These are phyloP conservation scores for Ctenosaura bakeri DNA, from an alignment of 2,797 vertebrate species.

Conservation along the genomic window DNA sequence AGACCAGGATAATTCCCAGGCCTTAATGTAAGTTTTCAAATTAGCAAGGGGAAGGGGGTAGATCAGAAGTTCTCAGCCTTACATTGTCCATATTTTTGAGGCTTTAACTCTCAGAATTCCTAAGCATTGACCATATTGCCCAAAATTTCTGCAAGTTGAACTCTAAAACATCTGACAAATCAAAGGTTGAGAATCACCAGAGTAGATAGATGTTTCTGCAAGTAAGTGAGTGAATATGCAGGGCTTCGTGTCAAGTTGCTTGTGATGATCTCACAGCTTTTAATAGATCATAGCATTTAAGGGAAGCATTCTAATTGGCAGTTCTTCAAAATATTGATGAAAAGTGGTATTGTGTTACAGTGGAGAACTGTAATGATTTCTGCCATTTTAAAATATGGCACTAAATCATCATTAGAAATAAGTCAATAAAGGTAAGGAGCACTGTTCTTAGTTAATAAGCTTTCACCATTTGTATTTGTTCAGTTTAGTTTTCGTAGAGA, in stretches of 20 bases:
- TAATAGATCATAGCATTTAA: neutral
- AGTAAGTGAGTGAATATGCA: neutral
- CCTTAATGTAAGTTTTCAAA: neutral
- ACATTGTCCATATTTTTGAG: neutral
- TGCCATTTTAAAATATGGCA: neutral
- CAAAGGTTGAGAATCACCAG: neutral
- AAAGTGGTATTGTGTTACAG: neutral
- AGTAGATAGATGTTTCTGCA: neutral
- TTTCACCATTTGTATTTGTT: neutral
- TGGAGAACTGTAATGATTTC: neutral
- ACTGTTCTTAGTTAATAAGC: neutral
- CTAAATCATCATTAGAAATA: constrained; percentile 33
- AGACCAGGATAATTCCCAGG: too few species aligned
- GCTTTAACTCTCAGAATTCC: neutral
- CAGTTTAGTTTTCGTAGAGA: neutral
- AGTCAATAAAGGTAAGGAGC: constrained; percentile 6
- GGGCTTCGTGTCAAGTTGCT: neutral
- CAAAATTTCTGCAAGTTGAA: neutral
- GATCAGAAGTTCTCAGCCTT: too few species aligned
- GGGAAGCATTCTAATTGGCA: neutral
- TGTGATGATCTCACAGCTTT: neutral
- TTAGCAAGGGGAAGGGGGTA: neutral
- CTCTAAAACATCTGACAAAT: neutral
- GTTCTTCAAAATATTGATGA: neutral
- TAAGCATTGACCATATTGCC: neutral